phyloP scores from a whole-genome alignment of 1,140 invertebrate species.

The Leptinotarsa undecemlineata region DNA sequence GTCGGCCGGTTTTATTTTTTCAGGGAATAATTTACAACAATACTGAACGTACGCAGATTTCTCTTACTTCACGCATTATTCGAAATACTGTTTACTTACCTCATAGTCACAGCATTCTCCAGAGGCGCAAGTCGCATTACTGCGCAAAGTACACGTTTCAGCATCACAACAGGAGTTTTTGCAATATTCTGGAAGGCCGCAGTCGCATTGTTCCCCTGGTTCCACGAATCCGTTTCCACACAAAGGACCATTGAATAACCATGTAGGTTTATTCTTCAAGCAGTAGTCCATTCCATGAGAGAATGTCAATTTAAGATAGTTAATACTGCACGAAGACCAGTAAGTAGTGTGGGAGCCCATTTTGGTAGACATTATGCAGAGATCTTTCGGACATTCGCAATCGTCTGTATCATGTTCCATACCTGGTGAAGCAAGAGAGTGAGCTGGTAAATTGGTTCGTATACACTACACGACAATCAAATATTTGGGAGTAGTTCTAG shows the following conservation, averaged over 20 bases:
- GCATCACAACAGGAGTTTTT: conserved; percentile 89
- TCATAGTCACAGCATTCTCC: conserved; percentile 91
- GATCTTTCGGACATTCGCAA: conserved; percentile 83
- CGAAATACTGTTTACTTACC: conserved; percentile 1
- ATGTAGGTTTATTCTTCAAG: conserved; percentile 73
- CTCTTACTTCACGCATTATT: no score
- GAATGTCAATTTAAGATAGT: background rate
- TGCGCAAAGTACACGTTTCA: conserved; percentile 78
- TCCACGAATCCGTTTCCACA: conserved; percentile 97
- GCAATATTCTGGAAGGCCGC: conserved; percentile 79
- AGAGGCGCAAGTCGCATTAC: conserved; percentile 89
- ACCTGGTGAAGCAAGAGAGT: conserved; percentile 53
- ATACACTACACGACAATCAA: no score
- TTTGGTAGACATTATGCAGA: conserved; percentile 87
- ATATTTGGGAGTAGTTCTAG: no score
- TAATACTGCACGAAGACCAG: background rate
- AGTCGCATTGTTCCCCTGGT: conserved; percentile 93
- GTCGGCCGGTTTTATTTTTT: background rate
- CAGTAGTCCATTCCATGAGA: conserved; percentile 89
- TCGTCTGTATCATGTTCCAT: conserved; percentile 93
- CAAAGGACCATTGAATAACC: conserved; percentile 82
- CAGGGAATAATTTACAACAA: background rate
- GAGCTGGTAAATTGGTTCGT: no score
- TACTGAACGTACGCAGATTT: background rate
- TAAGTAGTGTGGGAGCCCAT: background rate